Evolutionary conservation across 2,113 vertebrate species (phyloP).

Genomic region (Sphaerodactylus townsendi): DNA sequence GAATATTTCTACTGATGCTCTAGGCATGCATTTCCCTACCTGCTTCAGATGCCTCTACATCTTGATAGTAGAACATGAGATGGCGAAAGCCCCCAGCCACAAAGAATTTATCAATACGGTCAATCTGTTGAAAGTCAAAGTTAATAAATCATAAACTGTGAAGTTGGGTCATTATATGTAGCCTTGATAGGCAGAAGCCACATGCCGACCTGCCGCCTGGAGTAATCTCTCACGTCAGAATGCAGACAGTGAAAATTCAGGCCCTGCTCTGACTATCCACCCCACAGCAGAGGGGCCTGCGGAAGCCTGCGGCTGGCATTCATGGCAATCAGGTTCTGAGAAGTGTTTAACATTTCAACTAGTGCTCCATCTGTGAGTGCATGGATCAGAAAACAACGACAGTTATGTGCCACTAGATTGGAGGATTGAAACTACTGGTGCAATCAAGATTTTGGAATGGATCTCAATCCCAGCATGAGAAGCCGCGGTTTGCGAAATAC

Average conservation of each 20-base stretch:
- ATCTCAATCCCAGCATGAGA: not conserved
- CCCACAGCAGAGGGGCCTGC: not conserved
- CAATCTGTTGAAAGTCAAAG: conserved; percentile 76
- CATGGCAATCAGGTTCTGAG: no score
- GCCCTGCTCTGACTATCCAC: not conserved
- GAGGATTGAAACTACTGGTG: not conserved
- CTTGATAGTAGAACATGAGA: conserved; percentile 93
- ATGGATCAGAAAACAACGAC: no score
- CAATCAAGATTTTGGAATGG: not conserved
- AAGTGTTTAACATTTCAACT: not conserved
- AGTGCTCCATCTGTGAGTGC: no score
- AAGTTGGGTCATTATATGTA: not conserved
- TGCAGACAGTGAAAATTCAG: not conserved
- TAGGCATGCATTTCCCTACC: conserved; percentile 70
- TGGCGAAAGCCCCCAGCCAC: conserved; percentile 79
- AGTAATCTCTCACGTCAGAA: not conserved
- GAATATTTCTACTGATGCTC: no score
- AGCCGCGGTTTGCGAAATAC: not conserved
- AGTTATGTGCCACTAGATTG: not conserved
- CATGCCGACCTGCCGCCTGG: not conserved
- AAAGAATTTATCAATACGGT: conserved; percentile 90
- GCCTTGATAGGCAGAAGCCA: not conserved
- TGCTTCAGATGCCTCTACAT: conserved; percentile 76
- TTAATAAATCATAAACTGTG: not conserved
- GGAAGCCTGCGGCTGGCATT: not conserved